A percentile compares a stretch with the other conserved stretches of the same genome.
Conservation (phyloP, 35 echinoderm and acorn worm genomes). For the Holothuria glaberrima region DNA sequence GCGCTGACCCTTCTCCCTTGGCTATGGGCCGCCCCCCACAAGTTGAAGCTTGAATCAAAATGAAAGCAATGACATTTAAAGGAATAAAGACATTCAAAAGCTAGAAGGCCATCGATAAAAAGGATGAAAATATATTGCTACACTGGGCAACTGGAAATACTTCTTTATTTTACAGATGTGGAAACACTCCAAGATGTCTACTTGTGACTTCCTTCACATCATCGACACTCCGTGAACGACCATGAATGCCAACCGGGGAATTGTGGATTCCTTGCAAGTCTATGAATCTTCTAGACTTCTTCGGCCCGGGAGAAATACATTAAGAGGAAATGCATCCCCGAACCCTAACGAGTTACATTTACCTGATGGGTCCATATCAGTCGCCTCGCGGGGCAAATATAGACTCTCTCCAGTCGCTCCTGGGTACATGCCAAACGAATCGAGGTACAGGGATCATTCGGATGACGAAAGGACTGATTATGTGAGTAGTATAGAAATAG, state of each 20-base stretch:
- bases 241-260: conserved; percentile 21
- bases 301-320: background rate
- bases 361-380: background rate
- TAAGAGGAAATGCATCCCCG: background rate
- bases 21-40: too few species aligned
- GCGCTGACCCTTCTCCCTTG: too few species aligned
- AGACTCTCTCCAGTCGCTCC: conserved; percentile 69
- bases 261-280: background rate
- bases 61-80: too few species aligned
- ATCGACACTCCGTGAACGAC: background rate
- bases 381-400: conserved; percentile 27
- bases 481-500: background rate
- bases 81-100: too few species aligned
- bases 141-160: too few species aligned
- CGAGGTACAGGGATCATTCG: conserved; percentile 44
- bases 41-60: too few species aligned
- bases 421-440: conserved; percentile 47
- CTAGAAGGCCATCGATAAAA: too few species aligned
- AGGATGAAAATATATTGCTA: too few species aligned
- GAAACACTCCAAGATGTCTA: too few species aligned
- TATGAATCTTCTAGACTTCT: background rate
- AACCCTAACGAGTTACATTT: background rate
- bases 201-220: too few species aligned
- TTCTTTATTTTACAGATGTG: too few species aligned
- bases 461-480: conserved; percentile 50